Conservation (phyloP, 2,113 vertebrate species). For the Tapirus terrestris region DNA sequence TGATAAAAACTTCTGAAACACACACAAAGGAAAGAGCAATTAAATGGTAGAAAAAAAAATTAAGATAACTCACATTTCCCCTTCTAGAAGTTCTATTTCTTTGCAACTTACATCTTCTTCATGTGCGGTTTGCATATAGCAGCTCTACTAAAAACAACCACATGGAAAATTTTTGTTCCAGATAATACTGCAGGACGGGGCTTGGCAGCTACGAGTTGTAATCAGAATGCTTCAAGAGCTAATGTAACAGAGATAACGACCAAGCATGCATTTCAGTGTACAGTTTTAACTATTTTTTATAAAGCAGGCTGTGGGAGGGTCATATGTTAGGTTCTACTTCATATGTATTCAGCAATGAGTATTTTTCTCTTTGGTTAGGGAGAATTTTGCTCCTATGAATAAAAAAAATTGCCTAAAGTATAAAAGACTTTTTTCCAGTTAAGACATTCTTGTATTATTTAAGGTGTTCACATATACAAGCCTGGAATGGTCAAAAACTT, state of each 20-base stretch:
- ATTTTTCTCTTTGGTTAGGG: background rate
- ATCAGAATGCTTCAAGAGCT: slow-evolving; percentile 76
- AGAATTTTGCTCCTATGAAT: background rate
- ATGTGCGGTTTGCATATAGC: background rate
- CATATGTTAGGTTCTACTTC: background rate
- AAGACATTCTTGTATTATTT: background rate
- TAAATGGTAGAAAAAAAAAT: background rate
- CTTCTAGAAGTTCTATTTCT: slow-evolving; percentile 20
- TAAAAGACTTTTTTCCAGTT: background rate
- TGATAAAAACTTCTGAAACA: slow-evolving; percentile 43
- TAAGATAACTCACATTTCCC: slow-evolving; percentile 64
- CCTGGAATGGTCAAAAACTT: background rate
- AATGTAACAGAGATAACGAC: slow-evolving; percentile 75
- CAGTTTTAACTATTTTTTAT: slow-evolving; percentile 18
- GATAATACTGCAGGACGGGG: slow-evolving; percentile 74
- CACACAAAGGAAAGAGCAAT: slow-evolving; percentile 17
- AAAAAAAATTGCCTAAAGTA: slow-evolving; percentile 49
- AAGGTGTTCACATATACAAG: background rate
- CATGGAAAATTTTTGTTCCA: slow-evolving; percentile 78
- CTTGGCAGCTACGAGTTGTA: slow-evolving; percentile 76
- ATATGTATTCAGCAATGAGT: background rate
- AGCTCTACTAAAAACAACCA: slow-evolving; percentile 61
- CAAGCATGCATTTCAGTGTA: background rate
- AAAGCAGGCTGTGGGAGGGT: background rate
- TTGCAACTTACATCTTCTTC: slow-evolving; percentile 46